Percentiles rank a stretch among this genome's conserved stretches.
phyloP scores from a whole-genome alignment of 2,113 vertebrate species.

The Hiodon alosoides region DNA sequence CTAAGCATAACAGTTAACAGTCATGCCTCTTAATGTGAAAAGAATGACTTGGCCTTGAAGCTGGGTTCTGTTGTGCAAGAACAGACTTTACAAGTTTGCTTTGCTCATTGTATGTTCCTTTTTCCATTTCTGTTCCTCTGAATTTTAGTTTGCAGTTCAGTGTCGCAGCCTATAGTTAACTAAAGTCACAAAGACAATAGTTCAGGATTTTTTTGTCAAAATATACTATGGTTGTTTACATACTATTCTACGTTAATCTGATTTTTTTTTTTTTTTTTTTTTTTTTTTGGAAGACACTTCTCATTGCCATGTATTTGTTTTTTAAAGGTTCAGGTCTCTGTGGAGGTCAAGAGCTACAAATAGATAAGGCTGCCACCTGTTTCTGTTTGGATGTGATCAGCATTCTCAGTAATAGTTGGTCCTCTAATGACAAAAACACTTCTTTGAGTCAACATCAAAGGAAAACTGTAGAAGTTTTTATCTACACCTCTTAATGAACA shows the following conservation, averaged over 20 bases:
- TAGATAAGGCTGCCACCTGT: neutral
- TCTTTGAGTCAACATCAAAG: too few species aligned
- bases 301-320: too few species aligned
- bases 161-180: too few species aligned
- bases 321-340: neutral
- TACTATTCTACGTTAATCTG: neutral
- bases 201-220: too few species aligned
- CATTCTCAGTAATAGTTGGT: neutral
- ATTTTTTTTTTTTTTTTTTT: too few species aligned
- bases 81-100: neutral
- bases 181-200: too few species aligned
- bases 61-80: constrained; percentile 6
- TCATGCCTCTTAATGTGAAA: neutral
- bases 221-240: neutral
- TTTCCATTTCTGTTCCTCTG: too few species aligned
- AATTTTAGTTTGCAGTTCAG: too few species aligned
- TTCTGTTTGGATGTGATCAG: neutral
- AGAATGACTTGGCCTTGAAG: neutral
- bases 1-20: neutral
- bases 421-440: too few species aligned
- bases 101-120: too few species aligned
- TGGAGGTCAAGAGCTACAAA: neutral
- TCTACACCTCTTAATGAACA: neutral
- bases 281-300: too few species aligned
- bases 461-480: neutral